A percentile compares a stretch with the other conserved stretches of the same genome.
These are phyloP conservation scores for Pangasius larnaudii DNA, from an alignment of 2,797 vertebrate species.

Conservation along the genomic window DNA sequence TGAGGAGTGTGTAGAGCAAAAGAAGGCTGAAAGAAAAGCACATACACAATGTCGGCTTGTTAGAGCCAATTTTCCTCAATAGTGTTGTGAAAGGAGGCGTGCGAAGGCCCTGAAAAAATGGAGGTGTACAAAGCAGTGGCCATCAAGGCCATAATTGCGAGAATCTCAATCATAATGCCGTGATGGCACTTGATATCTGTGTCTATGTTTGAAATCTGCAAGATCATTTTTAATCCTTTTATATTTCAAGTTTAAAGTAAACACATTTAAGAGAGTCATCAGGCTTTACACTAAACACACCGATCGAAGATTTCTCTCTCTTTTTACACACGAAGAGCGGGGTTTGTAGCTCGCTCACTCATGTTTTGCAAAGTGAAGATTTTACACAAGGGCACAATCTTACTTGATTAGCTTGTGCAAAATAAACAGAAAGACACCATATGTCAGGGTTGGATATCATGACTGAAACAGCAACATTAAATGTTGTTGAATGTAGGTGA, in stretches of 20 bases:
- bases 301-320: background rate
- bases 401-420: background rate
- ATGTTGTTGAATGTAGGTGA: background rate
- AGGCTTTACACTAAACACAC: slow-evolving; percentile 37
- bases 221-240: slow-evolving; percentile 48
- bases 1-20: slow-evolving; percentile 41
- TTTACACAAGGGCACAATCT: slow-evolving; percentile 13
- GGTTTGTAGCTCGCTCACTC: slow-evolving; percentile 1
- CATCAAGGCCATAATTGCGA: slow-evolving; percentile 45
- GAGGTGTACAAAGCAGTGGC: slow-evolving; percentile 38
- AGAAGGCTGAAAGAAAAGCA: slow-evolving; percentile 39
- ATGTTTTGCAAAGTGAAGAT: background rate
- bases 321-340: background rate
- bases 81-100: slow-evolving; percentile 52
- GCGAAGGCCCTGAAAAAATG: slow-evolving; percentile 22
- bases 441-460: background rate
- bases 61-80: slow-evolving; percentile 60
- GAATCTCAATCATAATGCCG: slow-evolving; percentile 55
- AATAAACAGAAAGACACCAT: background rate
- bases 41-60: slow-evolving; percentile 55
- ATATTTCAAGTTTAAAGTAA: slow-evolving; percentile 38
- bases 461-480: background rate
- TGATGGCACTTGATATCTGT: slow-evolving; percentile 45
- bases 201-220: slow-evolving; percentile 28
- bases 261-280: slow-evolving; percentile 44